Conservation (phyloP, 2,113 vertebrate genomes). For the Callospermophilus lateralis region DNA sequence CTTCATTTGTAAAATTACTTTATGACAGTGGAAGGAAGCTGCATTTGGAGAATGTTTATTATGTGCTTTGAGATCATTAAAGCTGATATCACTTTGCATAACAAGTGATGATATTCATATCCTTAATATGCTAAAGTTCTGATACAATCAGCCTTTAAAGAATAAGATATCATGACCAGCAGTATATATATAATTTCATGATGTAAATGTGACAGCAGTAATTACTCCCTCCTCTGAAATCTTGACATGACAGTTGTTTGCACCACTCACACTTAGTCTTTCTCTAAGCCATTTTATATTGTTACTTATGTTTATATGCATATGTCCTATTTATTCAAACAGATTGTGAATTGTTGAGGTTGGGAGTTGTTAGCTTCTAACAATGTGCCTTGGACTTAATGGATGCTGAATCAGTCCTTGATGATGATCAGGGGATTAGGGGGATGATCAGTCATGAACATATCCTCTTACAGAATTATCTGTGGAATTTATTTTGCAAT, state of each 20-base stretch:
- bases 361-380: not conserved
- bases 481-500: not conserved
- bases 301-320: slow-evolving; percentile 67
- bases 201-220: slow-evolving; percentile 70
- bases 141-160: slow-evolving; percentile 66
- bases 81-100: slow-evolving; percentile 71
- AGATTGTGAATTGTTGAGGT: slow-evolving; percentile 41
- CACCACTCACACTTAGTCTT: slow-evolving; percentile 9
- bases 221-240: slow-evolving; percentile 58
- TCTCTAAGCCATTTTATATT: slow-evolving; percentile 55
- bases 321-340: slow-evolving; percentile 56
- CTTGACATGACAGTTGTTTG: slow-evolving; percentile 52
- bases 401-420: slow-evolving; percentile 9
- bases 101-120: slow-evolving; percentile 62
- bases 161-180: slow-evolving; percentile 62
- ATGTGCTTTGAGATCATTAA: slow-evolving; percentile 80
- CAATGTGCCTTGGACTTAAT: not conserved
- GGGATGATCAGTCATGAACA: not conserved
- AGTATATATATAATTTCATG: slow-evolving; percentile 61
- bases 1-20: slow-evolving; percentile 75
- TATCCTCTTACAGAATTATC: not conserved
- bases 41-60: slow-evolving; percentile 72
- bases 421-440: slow-evolving; percentile 30
- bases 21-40: slow-evolving; percentile 65
- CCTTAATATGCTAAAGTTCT: slow-evolving; percentile 63